Conservation (phyloP, 1,140 invertebrate species). For the Caenorhabditis brenneri region DNA sequence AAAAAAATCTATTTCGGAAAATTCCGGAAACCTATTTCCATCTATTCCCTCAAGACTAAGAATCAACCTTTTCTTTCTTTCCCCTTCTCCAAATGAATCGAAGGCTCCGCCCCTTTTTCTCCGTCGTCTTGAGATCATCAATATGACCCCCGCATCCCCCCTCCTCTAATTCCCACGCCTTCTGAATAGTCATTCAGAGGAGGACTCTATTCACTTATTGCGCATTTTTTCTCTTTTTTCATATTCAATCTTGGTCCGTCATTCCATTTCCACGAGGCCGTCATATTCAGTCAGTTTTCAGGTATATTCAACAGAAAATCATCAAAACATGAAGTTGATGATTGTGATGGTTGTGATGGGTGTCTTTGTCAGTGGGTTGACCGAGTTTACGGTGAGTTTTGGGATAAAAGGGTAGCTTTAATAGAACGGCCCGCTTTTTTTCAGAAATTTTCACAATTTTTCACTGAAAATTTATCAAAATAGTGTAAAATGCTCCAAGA, state of each 20-base stretch:
- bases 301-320: conserved; percentile 35
- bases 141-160: neutral
- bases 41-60: neutral
- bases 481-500: too few relatives aligned
- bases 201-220: neutral
- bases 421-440: too few relatives aligned
- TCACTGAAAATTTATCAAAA: too few relatives aligned
- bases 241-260: neutral
- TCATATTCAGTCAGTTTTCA: neutral
- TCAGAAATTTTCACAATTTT: too few relatives aligned
- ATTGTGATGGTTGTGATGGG: neutral
- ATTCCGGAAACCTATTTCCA: neutral
- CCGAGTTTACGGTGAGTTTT: neutral
- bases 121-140: too few relatives aligned
- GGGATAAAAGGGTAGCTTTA: too few relatives aligned
- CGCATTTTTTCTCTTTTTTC: neutral
- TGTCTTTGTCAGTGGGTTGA: neutral
- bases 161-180: neutral
- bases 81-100: neutral
- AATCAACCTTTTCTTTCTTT: neutral
- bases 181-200: neutral
- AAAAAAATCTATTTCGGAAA: too few relatives aligned
- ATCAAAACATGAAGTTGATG: neutral
- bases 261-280: neutral
- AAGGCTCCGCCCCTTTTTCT: neutral